Conservation (phyloP, 2,888 invertebrate species). For the Aleiodes leptofemur region DNA sequence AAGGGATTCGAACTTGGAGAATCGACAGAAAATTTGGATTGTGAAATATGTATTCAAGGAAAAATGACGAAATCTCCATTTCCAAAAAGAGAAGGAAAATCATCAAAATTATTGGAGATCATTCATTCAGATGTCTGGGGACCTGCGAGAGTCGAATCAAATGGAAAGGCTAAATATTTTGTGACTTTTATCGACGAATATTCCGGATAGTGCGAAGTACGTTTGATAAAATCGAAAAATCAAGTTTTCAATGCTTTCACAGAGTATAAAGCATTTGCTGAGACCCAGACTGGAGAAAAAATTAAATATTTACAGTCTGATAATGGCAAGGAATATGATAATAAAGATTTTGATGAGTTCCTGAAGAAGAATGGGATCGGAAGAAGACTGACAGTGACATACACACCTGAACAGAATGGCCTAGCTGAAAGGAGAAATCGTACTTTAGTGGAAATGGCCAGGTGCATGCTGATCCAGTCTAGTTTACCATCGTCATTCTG, state of each 20-base stretch:
- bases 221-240: too few species aligned
- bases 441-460: slow-evolving; percentile 57
- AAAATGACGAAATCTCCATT: slow-evolving; percentile 42
- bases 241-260: too few species aligned
- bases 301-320: slow-evolving; percentile 53
- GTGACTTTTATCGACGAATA: too few species aligned
- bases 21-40: slow-evolving; percentile 1
- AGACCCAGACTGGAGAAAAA: slow-evolving; percentile 50
- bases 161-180: too few species aligned
- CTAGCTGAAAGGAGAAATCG: slow-evolving; percentile 55
- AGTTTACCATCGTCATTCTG: slow-evolving; percentile 56
- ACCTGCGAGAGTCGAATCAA: slow-evolving; percentile 7
- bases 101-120: slow-evolving; percentile 44
- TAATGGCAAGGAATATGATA: slow-evolving; percentile 53
- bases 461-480: slow-evolving; percentile 56
- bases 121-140: slow-evolving; percentile 55
- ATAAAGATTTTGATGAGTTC: slow-evolving; percentile 40
- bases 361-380: slow-evolving; percentile 40
- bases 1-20: slow-evolving; percentile 24
- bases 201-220: too few species aligned
- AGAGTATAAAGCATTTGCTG: slow-evolving; percentile 19
- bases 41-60: slow-evolving; percentile 42
- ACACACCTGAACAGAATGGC: slow-evolving; percentile 56
- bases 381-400: slow-evolving; percentile 44
- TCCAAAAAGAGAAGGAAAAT: slow-evolving; percentile 9